Percentiles rank a stretch among this genome's conserved stretches.
Evolutionary conservation across 2,797 vertebrate species (phyloP).

Genomic region (Anguilla obscura): DNA sequence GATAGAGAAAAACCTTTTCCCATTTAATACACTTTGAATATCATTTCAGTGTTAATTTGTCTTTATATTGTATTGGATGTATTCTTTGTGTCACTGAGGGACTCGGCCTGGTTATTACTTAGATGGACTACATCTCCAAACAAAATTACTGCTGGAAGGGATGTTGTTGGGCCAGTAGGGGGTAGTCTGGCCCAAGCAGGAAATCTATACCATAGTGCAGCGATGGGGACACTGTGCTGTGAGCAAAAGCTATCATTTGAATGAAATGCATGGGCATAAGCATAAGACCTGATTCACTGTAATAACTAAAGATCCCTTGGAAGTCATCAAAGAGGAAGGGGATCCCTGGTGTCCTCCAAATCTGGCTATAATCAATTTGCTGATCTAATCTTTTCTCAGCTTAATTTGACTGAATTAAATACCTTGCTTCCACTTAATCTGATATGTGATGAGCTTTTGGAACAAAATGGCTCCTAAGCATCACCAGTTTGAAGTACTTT

Average conservation of each 20-base stretch:
- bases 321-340: background rate
- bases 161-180: background rate
- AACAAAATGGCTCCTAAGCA: background rate
- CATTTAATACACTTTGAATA: background rate
- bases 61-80: background rate
- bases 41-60: background rate
- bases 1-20: background rate
- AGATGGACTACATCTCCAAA: background rate
- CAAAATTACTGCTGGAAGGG: background rate
- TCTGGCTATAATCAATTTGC: background rate
- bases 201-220: background rate
- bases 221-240: background rate
- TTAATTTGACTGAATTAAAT: conserved; percentile 11
- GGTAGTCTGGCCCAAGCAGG: background rate
- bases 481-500: background rate
- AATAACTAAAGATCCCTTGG: background rate
- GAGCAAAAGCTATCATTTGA: background rate
- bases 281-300: background rate
- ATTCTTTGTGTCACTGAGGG: background rate
- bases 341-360: background rate
- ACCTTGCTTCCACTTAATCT: background rate
- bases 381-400: background rate
- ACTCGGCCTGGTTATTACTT: background rate
- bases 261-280: background rate
- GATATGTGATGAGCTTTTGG: conserved; percentile 8